Evolutionary conservation across 2,797 vertebrate genomes (phyloP).

Genomic region (Strix occidentalis): DNA sequence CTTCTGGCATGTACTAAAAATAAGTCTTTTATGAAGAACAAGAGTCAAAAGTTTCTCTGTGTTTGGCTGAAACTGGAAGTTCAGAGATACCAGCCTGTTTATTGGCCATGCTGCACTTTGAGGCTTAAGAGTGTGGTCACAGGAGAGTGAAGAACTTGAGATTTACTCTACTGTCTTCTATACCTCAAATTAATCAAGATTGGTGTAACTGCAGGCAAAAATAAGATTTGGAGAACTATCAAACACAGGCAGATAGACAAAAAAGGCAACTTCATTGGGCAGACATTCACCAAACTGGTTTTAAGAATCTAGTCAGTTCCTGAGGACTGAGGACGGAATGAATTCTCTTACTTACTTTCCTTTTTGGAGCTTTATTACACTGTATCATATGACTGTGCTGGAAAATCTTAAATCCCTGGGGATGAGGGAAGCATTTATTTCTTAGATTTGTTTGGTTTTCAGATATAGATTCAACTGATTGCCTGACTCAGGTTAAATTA

Average conservation of each 20-base stretch:
- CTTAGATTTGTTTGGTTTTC: not conserved
- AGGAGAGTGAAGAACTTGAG: not conserved
- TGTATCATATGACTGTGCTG: not conserved
- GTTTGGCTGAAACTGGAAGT: not conserved
- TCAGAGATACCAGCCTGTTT: not conserved
- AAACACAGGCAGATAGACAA: not conserved
- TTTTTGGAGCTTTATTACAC: not conserved
- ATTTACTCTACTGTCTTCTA: not conserved
- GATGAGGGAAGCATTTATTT: not conserved
- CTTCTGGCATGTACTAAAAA: not conserved
- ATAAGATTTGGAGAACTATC: not conserved
- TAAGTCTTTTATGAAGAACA: not conserved
- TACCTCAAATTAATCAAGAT: not conserved
- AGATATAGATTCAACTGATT: slow-evolving; percentile 14
- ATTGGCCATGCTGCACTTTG: not conserved
- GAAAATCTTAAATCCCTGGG: not conserved
- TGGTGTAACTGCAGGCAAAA: not conserved
- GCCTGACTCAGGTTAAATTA: slow-evolving; percentile 43
- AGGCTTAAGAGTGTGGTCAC: not conserved
- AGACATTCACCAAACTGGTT: not conserved
- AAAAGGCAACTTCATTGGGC: not conserved
- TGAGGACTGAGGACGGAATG: not conserved
- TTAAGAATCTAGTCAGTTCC: not conserved
- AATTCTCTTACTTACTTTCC: not conserved
- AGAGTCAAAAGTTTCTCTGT: not conserved